Evolutionary conservation across 2,888 invertebrate species (phyloP), one percentile per base, ranked within the genome.

Genomic region (Antheraea yamamai): DNA sequence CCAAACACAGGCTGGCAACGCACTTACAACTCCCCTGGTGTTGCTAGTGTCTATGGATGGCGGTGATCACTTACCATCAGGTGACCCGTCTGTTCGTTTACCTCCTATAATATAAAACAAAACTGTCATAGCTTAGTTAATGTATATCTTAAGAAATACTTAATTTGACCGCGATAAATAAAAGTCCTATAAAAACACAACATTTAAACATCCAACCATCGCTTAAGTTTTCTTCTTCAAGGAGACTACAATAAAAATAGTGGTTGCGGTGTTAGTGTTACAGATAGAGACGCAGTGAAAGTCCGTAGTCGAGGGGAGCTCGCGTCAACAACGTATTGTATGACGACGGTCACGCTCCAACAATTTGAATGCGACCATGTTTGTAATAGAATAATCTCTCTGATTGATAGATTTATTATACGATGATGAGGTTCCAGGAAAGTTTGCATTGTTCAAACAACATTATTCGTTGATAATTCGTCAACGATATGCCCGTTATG

Each of bases 351-450:
- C 91, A 91, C 89, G 92, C 88, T 91, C 79, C 82, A 87, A 87
- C 88, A 88, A 89, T 91, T 89, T 90, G 86, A 91, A 91, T 90
- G 88, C 86, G 85, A 85, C 87, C 86, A 85, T 87, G 88, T 87
- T 87, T 84, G 86, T 89, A 90, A 89, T 89, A 88, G 85, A 88
- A 89, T 89, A 90, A 91, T 90, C 89, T 90, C 79, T 83, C 88
- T 91, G 92, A 92, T 91, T 91, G 91, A 93, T 92, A 86, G 89
- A 88, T 87, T 89, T 90, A 91, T 91, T 91, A 90, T 92, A 88
- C 87, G 87, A 89, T 88, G 91, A 90, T 89, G 89, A 88, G 89
- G 88, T 90, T 88, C 89, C 87, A 88, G 88, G 88, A 89, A 91
- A 90, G 87, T 84, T 78, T 76, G 84, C 82, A 87, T 88, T 89